Evolutionary conservation across 2,888 invertebrate genomes (phyloP).

Genomic region (Zygothrica quintamaculata): DNA sequence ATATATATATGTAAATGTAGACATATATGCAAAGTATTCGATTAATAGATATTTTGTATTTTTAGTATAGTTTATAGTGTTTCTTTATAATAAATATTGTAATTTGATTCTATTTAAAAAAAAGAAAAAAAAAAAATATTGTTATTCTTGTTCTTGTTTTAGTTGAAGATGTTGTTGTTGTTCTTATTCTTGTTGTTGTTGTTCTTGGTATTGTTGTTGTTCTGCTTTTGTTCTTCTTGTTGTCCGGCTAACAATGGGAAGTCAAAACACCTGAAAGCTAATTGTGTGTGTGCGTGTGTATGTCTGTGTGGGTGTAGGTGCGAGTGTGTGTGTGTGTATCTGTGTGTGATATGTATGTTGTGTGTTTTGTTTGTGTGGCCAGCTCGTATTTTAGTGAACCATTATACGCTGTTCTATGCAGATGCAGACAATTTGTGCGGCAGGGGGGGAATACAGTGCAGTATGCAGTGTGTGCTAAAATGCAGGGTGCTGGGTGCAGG

Average conservation of each 20-base stretch:
- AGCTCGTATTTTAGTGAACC: constrained; percentile 68
- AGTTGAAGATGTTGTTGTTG: constrained; percentile 10
- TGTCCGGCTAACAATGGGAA: constrained; percentile 39
- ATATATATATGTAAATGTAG: no score
- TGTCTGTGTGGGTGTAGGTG: constrained; percentile 5
- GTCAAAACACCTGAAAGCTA: constrained; percentile 41
- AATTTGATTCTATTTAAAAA: no score
- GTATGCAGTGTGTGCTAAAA: background rate
- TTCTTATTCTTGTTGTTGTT: background rate
- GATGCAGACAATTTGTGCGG: constrained; percentile 65
- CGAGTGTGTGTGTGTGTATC: constrained; percentile 2
- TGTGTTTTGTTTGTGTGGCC: constrained; percentile 51
- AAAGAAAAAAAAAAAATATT: no score
- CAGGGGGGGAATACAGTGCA: constrained; percentile 1
- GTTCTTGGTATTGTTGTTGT: background rate
- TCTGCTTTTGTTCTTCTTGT: constrained; percentile 5
- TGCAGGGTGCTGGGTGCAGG: background rate
- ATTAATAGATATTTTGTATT: no score
- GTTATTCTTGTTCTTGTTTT: no score
- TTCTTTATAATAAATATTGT: no score
- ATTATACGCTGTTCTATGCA: constrained; percentile 73
- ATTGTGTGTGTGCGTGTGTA: background rate
- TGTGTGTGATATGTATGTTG: constrained; percentile 25
- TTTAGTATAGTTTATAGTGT: no score
- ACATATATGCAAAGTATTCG: no score